Percentiles rank a stretch among this genome's conserved stretches.
phyloP scores from a whole-genome alignment of 2,113 vertebrate species.

The Ahaetulla prasina region DNA sequence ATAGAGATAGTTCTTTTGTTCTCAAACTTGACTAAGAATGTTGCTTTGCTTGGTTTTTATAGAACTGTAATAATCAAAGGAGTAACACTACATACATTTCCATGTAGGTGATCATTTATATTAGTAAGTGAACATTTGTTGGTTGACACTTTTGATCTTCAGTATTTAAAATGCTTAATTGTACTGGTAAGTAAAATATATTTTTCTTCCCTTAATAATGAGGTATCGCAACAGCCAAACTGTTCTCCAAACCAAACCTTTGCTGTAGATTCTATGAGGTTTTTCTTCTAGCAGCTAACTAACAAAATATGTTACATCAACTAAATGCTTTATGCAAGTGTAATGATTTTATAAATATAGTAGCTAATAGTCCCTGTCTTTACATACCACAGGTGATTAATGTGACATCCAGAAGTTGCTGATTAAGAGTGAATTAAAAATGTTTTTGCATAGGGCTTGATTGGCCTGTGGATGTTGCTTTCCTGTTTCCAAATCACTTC shows the following conservation, averaged over 20 bases:
- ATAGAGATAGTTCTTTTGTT: neutral
- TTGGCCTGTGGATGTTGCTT: neutral
- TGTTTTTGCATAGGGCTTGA: neutral
- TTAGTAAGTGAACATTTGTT: conserved; percentile 2
- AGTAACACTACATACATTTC: neutral
- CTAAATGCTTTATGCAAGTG: neutral
- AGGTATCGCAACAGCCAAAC: neutral
- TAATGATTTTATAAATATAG: neutral
- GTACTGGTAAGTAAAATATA: neutral
- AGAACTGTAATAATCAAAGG: neutral
- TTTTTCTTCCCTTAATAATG: neutral
- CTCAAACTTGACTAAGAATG: neutral
- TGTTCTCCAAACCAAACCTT: neutral
- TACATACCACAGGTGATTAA: neutral
- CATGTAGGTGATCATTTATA: neutral
- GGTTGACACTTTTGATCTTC: conserved; percentile 8
- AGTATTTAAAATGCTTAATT: neutral
- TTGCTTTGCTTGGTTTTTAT: neutral
- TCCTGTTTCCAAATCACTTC: neutral
- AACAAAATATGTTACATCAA: conserved; percentile 1
- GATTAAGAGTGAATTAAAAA: neutral
- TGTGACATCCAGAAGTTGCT: neutral
- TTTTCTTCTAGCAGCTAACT: neutral
- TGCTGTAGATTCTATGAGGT: neutral
- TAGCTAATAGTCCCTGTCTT: neutral